Conservation (phyloP, 2,888 invertebrate species). For the Perithous albicinctus region DNA sequence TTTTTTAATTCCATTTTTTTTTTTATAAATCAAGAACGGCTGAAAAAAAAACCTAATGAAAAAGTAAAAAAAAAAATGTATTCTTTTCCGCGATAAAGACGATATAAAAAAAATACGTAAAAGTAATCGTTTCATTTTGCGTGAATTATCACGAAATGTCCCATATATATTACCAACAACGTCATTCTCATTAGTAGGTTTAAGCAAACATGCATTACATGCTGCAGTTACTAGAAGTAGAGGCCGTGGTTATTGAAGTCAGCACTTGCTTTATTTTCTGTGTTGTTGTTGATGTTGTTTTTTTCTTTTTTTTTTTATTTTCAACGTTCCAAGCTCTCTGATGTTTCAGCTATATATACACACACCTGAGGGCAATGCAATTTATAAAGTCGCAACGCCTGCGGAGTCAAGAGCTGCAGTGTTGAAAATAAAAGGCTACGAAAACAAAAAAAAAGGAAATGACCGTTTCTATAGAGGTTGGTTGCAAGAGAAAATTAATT, state of each 20-base stretch:
- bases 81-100: too few species aligned
- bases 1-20: too few species aligned
- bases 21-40: too few species aligned
- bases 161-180: not conserved
- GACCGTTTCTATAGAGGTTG: not conserved
- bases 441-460: conserved; percentile 9
- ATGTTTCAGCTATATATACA: not conserved
- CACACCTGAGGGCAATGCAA: not conserved
- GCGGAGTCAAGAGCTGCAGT: not conserved
- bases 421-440: not conserved
- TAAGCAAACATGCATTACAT: conserved; percentile 12
- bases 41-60: too few species aligned
- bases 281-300: not conserved
- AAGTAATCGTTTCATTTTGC: too few species aligned
- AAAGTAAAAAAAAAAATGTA: too few species aligned
- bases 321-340: conserved; percentile 17
- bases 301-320: conserved; percentile 11
- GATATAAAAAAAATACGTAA: too few species aligned
- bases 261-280: not conserved
- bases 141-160: too few species aligned
- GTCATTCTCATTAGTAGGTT: not conserved
- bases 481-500: too few species aligned
- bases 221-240: not conserved
- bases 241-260: conserved; percentile 2
- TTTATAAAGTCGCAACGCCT: not conserved